These are phyloP conservation scores for Metaphire vulgaris DNA, from an alignment of 1,140 invertebrate species.

Conservation along the genomic window DNA sequence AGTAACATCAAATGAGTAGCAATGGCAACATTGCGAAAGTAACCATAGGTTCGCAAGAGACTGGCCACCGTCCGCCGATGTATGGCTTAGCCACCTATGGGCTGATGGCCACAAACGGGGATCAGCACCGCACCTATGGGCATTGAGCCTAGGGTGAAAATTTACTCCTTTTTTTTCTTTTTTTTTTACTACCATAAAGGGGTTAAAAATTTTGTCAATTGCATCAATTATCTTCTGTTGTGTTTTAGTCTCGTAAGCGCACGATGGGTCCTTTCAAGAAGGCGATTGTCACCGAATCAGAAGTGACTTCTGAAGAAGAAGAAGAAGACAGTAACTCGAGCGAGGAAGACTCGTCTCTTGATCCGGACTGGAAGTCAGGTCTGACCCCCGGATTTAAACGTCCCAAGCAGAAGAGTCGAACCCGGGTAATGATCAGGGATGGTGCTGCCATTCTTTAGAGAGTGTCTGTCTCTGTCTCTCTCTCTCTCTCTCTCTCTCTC, in stretches of 20 bases:
- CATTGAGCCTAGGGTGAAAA: background rate
- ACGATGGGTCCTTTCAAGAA: background rate
- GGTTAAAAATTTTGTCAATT: too few relatives aligned
- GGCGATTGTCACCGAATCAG: background rate
- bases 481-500: background rate
- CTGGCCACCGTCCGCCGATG: background rate
- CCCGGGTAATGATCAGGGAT: constrained; percentile 22
- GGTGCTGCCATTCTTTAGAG: constrained; percentile 27
- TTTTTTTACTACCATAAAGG: too few relatives aligned
- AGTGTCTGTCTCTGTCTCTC: constrained; percentile 16
- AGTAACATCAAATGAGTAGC: too few relatives aligned
- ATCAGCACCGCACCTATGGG: too few relatives aligned
- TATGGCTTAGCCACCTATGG: background rate
- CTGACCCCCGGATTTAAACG: background rate
- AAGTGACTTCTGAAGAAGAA: background rate
- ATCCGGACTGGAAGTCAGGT: background rate
- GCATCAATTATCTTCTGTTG: too few relatives aligned
- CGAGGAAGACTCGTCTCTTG: background rate
- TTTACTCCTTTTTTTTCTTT: background rate
- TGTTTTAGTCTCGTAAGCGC: background rate
- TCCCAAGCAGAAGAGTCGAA: background rate
- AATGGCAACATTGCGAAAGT: too few relatives aligned
- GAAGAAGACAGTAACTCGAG: background rate
- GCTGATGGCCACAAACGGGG: too few relatives aligned
- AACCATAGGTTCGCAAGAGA: too few relatives aligned